Evolutionary conservation across 1,140 invertebrate genomes (phyloP).

Genomic region (Calephelis virginiensis): DNA sequence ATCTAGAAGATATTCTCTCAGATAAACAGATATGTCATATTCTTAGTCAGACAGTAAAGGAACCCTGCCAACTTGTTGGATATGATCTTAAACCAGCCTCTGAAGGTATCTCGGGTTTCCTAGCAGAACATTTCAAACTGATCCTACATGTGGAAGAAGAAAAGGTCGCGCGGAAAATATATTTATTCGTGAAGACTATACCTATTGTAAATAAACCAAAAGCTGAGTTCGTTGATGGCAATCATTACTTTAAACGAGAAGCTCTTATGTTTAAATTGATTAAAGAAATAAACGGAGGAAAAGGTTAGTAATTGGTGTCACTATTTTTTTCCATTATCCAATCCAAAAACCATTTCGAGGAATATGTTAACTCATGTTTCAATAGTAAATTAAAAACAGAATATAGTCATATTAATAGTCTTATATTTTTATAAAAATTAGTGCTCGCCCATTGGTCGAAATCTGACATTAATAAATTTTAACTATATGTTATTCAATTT

Average conservation of each 20-base stretch:
- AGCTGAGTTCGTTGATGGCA: neutral
- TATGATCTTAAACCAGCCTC: neutral
- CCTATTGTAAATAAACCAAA: conserved; percentile 4
- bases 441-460: too few species aligned
- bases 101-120: neutral
- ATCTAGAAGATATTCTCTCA: neutral
- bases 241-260: conserved; percentile 10
- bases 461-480: too few species aligned
- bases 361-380: too few species aligned
- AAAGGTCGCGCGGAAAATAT: neutral
- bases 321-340: too few species aligned
- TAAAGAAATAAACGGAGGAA: neutral
- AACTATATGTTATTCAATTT: too few species aligned
- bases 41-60: neutral
- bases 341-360: too few species aligned
- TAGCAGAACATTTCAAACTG: conserved; percentile 5
- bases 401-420: too few species aligned
- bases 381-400: too few species aligned
- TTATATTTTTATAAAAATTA: too few species aligned
- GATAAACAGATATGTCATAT: conserved; percentile 11
- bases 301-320: neutral
- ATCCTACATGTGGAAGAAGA: neutral
- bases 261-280: conserved; percentile 6
- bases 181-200: conserved; percentile 2
- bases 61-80: neutral